These are phyloP conservation scores for Podilymbus podiceps DNA, from an alignment of 2,113 vertebrate species.

Conservation along the genomic window DNA sequence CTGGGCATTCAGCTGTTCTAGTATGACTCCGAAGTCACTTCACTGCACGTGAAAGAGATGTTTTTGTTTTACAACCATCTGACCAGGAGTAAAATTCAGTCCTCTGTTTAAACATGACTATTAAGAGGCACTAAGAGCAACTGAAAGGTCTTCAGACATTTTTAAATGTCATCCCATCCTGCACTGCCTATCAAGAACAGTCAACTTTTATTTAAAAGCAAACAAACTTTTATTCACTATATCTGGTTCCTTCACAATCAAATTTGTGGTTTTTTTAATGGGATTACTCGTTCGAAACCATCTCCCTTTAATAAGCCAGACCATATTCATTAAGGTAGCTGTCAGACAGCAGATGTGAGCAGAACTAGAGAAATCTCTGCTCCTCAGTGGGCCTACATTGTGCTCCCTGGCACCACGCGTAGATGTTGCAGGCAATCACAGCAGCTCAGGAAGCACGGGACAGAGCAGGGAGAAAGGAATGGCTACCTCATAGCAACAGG, in stretches of 20 bases:
- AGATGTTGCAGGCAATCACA: background rate
- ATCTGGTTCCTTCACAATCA: background rate
- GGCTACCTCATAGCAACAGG: slow-evolving; percentile 6
- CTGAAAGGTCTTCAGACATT: background rate
- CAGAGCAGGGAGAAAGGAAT: background rate
- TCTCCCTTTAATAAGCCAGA: slow-evolving; percentile 31
- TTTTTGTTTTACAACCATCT: background rate
- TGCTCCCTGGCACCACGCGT: background rate
- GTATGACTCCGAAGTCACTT: background rate
- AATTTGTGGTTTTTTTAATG: slow-evolving; percentile 46
- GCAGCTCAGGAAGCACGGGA: background rate
- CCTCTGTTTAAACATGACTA: background rate
- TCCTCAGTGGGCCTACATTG: background rate
- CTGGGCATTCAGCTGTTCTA: background rate
- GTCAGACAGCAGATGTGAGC: slow-evolving; percentile 48
- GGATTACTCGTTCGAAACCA: background rate
- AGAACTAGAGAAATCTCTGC: slow-evolving; percentile 38
- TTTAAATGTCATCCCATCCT: background rate
- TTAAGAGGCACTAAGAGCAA: background rate
- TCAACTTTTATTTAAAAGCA: background rate
- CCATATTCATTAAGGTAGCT: slow-evolving; percentile 48
- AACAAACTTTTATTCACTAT: background rate
- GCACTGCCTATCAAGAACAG: background rate
- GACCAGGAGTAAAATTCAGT: background rate
- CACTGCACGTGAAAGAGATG: background rate